Conservation (phyloP, 2,113 vertebrate species). For the Laterallus jamaicensis region DNA sequence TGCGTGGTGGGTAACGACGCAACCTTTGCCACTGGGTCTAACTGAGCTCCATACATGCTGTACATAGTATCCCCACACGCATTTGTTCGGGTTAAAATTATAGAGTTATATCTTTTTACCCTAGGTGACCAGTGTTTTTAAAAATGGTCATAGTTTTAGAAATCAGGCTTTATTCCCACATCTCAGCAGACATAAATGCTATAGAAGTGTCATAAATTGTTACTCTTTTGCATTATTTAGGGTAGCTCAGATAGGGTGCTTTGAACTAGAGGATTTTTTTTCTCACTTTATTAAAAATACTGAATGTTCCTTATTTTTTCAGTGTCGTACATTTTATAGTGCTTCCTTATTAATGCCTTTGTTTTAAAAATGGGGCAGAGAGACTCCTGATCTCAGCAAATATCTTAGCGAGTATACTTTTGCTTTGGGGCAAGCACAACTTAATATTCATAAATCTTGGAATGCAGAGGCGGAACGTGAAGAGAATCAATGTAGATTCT, state of each 20-base stretch:
- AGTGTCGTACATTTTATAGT: slow-evolving; percentile 57
- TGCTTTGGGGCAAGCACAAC: slow-evolving; percentile 80
- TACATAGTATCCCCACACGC: background rate
- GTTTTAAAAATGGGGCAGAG: slow-evolving; percentile 77
- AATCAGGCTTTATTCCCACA: background rate
- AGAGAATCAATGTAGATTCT: slow-evolving; percentile 76
- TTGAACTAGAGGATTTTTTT: slow-evolving; percentile 54
- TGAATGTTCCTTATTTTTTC: slow-evolving; percentile 69
- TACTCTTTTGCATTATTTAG: slow-evolving; percentile 58
- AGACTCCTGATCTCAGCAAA: slow-evolving; percentile 84
- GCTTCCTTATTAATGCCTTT: slow-evolving; percentile 76
- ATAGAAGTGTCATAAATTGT: background rate
- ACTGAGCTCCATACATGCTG: background rate
- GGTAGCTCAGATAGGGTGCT: slow-evolving; percentile 36
- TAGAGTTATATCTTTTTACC: background rate
- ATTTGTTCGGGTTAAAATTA: background rate
- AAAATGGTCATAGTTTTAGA: background rate
- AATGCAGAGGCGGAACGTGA: slow-evolving; percentile 72
- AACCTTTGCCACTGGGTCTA: background rate
- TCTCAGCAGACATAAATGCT: slow-evolving; percentile 7
- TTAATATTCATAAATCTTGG: slow-evolving; percentile 82
- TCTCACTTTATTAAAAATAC: slow-evolving; percentile 62
- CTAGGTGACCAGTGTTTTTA: background rate
- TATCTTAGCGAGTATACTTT: slow-evolving; percentile 80
- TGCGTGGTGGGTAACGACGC: background rate